Evolutionary conservation across 1,140 invertebrate genomes (phyloP).

Genomic region (Acyrthosiphon pisum): DNA sequence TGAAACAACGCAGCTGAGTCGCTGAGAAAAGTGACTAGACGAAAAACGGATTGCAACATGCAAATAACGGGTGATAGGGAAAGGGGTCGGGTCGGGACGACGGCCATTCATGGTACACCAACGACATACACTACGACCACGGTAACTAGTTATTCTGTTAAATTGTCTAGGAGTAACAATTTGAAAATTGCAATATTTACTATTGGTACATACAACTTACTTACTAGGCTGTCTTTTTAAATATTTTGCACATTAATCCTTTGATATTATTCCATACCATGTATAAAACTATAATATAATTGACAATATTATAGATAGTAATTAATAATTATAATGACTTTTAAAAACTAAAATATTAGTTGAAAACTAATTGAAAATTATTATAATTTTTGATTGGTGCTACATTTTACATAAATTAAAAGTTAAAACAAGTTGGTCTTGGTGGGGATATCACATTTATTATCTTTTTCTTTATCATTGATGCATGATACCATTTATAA

Average conservation of each 20-base stretch:
- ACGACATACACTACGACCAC: not conserved
- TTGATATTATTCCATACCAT: not conserved
- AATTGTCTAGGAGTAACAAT: slow-evolving; percentile 34
- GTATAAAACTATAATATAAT: not conserved
- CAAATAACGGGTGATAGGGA: slow-evolving; percentile 11
- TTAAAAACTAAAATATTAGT: not conserved
- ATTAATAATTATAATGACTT: not conserved
- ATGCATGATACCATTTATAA: not conserved
- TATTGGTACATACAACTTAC: too few relatives aligned
- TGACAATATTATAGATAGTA: too few relatives aligned
- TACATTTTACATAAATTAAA: not conserved
- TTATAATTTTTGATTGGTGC: not conserved
- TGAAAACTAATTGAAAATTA: not conserved
- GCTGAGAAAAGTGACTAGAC: slow-evolving; percentile 51
- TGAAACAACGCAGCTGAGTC: slow-evolving; percentile 34
- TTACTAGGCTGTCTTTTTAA: too few relatives aligned
- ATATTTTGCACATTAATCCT: not conserved
- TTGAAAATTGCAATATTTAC: not conserved
- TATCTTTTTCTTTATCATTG: not conserved
- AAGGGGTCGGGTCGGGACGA: slow-evolving; percentile 18
- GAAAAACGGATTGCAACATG: slow-evolving; percentile 51
- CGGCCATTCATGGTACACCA: slow-evolving; percentile 46
- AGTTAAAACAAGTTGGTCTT: not conserved
- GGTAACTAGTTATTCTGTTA: slow-evolving; percentile 6
- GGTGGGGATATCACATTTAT: not conserved